phyloP scores from a whole-genome alignment of 2,888 invertebrate genomes.

The Sesia bembeciformis region DNA sequence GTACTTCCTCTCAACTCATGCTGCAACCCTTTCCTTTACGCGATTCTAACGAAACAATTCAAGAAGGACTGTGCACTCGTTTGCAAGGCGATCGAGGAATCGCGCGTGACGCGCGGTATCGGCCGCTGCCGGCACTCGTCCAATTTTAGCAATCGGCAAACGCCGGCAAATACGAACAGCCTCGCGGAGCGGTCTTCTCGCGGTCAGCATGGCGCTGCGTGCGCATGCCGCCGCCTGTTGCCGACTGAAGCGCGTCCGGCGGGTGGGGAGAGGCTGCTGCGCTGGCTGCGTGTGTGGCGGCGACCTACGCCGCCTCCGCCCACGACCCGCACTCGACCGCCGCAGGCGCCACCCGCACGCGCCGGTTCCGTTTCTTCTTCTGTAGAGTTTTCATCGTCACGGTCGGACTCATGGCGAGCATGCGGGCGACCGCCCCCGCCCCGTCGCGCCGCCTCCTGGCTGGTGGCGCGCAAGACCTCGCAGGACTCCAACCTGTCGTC shows the following conservation, averaged over 20 bases:
- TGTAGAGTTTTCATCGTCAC: slow-evolving; percentile 91
- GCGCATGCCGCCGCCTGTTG: slow-evolving; percentile 74
- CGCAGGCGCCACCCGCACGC: slow-evolving; percentile 55
- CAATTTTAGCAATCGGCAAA: slow-evolving; percentile 90
- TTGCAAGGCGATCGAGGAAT: slow-evolving; percentile 96
- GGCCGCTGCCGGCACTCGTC: slow-evolving; percentile 90
- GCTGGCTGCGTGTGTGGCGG: slow-evolving; percentile 40
- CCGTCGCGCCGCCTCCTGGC: slow-evolving; percentile 89
- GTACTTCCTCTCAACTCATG: slow-evolving; percentile 96
- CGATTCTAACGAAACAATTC: slow-evolving; percentile 97
- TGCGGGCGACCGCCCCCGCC: slow-evolving; percentile 86
- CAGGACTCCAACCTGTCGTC: slow-evolving; percentile 94
- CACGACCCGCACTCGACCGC: slow-evolving; percentile 43
- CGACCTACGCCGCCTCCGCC: slow-evolving; percentile 52
- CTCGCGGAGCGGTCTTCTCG: slow-evolving; percentile 85
- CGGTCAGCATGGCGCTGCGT: slow-evolving; percentile 78
- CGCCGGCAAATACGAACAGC: slow-evolving; percentile 90
- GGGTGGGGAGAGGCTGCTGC: slow-evolving; percentile 66
- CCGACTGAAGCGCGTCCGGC: slow-evolving; percentile 68
- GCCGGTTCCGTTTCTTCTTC: slow-evolving; percentile 90
- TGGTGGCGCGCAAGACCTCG: slow-evolving; percentile 92
- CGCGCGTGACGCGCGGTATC: slow-evolving; percentile 89
- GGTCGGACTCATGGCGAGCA: slow-evolving; percentile 91
- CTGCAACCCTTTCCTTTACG: slow-evolving; percentile 98
- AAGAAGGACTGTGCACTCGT: slow-evolving; percentile 97